These are phyloP conservation scores for Gymnopithys bicolor DNA, from an alignment of 2,797 vertebrate species.

Conservation along the genomic window DNA sequence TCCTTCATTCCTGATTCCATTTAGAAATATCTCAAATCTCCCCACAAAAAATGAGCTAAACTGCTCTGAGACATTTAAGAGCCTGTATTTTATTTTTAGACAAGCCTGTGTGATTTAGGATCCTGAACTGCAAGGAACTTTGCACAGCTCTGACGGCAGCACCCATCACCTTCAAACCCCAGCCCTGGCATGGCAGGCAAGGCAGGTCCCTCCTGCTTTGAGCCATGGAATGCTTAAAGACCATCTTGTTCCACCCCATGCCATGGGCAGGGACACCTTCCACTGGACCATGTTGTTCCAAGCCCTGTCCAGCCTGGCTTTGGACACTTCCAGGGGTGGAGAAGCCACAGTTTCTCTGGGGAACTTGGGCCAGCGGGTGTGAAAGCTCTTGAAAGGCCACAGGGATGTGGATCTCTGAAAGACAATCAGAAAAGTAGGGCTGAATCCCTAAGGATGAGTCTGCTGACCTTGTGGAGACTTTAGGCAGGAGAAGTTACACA, in stretches of 20 bases:
- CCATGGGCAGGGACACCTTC: background rate
- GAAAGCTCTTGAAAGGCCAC: background rate
- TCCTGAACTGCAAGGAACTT: background rate
- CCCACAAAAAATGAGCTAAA: background rate
- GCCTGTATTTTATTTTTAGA: conserved; percentile 1
- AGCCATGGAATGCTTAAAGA: background rate
- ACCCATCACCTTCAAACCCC: background rate
- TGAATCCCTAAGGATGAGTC: background rate
- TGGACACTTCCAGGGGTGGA: background rate
- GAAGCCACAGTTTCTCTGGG: accelerated
- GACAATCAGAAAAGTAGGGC: background rate
- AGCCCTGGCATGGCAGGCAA: accelerated
- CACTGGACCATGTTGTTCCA: accelerated
- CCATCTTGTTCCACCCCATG: background rate
- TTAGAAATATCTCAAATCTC: conserved; percentile 33
- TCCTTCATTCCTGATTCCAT: background rate
- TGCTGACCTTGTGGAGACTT: background rate
- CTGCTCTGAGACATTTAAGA: background rate
- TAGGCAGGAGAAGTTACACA: background rate
- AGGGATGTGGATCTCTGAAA: background rate
- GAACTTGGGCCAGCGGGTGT: background rate
- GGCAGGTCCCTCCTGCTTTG: background rate
- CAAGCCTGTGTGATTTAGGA: background rate
- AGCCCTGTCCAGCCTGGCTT: accelerated
- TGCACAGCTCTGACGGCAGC: background rate